Base-by-base conservation (phyloP, 2,888 invertebrate genomes). In the Protophormia terraenovae region DNA sequence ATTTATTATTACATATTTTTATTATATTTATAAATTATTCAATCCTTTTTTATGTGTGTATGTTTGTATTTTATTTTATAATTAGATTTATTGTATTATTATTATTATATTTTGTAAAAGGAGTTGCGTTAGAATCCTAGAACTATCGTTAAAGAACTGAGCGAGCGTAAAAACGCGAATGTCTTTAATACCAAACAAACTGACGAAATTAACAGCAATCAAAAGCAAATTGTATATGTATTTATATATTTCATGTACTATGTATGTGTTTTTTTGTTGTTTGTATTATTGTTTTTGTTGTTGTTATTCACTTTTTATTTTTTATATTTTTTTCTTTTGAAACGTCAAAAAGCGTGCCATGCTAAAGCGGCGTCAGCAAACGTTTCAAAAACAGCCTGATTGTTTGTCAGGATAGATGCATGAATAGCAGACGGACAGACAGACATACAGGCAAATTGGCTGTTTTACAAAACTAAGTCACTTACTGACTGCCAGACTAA, bases 81-180 rank as follows among this genome's bases (percentile, higher is more conserved):
- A 60, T 27, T 29, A 29, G 8, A 16, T 60, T 58, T 27, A 5
- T 55, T 75, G 1, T 19, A 38, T 27, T 55, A 55, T 16, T 14
- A 53, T 50, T 29, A 41, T 4, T 71, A 55, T 29, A 35, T 67
- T 77, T 24, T 16, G 22, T 53, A 45, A 60, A 75, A 71, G 82
- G 62, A 81, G 87, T 89, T 87, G 89, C 91, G 91, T 91, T 90
- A 88, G 90, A 91, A 90, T 91, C 91, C 91, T 91, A 91, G 91
- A 91, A 90, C 90, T 89, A 90, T 89, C 89, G 89, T 88, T 89
- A 89, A 89, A 90, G 90, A 90, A 91, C 91, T 92, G 88, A 92
- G 89, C 89, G 88, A 89, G 88, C 89, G 88, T 88, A 87, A 89
- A 87, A 89, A 88, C 88, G 90, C 89, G 89, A 90, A 90, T 90